A percentile compares a stretch with the other conserved stretches of the same genome.
Evolutionary conservation across 2,797 vertebrate genomes (phyloP).

Genomic region (Argyrosomus regius): DNA sequence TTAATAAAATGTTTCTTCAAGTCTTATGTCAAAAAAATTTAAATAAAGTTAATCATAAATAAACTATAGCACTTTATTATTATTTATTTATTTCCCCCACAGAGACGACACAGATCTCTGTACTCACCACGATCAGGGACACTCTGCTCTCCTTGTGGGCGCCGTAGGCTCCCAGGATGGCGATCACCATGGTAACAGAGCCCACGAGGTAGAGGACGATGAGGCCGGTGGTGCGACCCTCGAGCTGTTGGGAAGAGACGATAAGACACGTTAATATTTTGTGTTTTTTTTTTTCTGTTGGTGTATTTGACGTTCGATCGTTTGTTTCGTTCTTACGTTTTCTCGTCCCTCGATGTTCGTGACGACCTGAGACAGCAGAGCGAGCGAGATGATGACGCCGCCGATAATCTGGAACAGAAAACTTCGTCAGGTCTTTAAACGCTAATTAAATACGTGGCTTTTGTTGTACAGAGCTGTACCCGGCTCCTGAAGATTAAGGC

Average conservation of each 20-base stretch:
- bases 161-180: slow-evolving; percentile 70
- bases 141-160: slow-evolving; percentile 60
- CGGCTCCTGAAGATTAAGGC: too few relatives aligned
- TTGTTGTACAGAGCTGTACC: too few relatives aligned
- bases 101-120: too few relatives aligned
- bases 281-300: not conserved
- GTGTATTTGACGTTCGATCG: too few relatives aligned
- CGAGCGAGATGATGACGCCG: slow-evolving; percentile 36
- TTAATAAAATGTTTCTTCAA: not conserved
- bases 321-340: slow-evolving; percentile 27
- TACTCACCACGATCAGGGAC: slow-evolving; percentile 69
- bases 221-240: not conserved
- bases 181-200: slow-evolving; percentile 42
- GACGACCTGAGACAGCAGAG: slow-evolving; percentile 22
- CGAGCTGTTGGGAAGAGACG: slow-evolving; percentile 28
- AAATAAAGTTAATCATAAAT: too few relatives aligned
- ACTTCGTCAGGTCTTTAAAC: not conserved
- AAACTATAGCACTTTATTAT: too few relatives aligned
- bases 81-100: too few relatives aligned
- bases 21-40: not conserved
- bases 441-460: too few relatives aligned
- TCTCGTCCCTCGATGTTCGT: not conserved
- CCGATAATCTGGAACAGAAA: slow-evolving; percentile 63
- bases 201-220: slow-evolving; percentile 46
- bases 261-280: not conserved